Base-by-base conservation (phyloP, 2,797 vertebrate genomes). In the Hippocampus kuda region DNA sequence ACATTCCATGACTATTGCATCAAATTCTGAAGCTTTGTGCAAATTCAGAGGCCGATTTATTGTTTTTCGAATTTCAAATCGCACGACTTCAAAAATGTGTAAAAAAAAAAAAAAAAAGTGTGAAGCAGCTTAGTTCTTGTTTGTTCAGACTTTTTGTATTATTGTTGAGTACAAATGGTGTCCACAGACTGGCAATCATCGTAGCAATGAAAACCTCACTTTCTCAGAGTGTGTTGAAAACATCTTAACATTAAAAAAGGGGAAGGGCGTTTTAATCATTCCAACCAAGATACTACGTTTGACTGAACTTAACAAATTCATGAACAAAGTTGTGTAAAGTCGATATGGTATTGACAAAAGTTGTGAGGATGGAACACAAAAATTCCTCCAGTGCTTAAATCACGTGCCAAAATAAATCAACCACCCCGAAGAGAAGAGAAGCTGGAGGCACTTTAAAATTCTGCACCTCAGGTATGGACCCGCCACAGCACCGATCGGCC, bases 381-480 rank as follows among this genome's bases (percentile, higher is more conserved):
- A 26, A 8, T 54, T 30, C 1, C 38, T 54, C 11, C 13, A 69
- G 20, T 57, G 30, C 67, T 71, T 71, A 56, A 61, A 69, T n/a
- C 56, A 30, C 46, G 68, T 38, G 41, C 63, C 4, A 71, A 69
- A 67, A 64, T 20, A 18, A 72, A 69, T 42, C 66, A 54, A 70
- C n/a, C 44, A 12, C 20, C 30, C 24, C 24, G 27, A 70, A 54
- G 48, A 64, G 27, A 67, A 56, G 53, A 81, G 85, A 76, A 64
- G 26, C 62, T 71, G 72, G 73, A 75, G 71, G 69, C 70, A 72
- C 71, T 70, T 74, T 79, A 65, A 77, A 75, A 77, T 82, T 79
- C 72, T 65, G 18, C 22, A 48, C 74, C 70, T 74, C 70, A 18
- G 59, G 68, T 70, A 79, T 77, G 56, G 78, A 77, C 68, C 68